Evolutionary conservation across 23 tunicate genomes (phyloP).

Genomic region (Phallusia fumigata): DNA sequence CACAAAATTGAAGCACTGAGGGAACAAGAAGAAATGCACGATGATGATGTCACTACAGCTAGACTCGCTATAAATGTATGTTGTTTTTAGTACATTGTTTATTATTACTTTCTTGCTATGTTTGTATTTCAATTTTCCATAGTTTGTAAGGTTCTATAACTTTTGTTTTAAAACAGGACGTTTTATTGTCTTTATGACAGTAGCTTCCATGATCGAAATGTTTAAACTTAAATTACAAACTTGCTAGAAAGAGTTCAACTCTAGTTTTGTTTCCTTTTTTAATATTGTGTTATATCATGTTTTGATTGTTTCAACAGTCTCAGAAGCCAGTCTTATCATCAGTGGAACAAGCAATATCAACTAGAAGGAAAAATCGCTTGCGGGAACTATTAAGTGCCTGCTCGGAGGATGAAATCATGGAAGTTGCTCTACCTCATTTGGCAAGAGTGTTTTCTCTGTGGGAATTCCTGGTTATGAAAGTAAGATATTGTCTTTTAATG

Average conservation of each 20-base stretch:
- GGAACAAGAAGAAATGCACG: constrained; percentile 51
- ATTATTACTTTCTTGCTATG: neutral
- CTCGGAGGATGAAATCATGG: constrained; percentile 87
- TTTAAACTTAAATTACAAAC: too few relatives aligned
- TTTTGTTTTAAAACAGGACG: too few relatives aligned
- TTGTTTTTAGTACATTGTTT: neutral
- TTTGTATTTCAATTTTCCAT: too few relatives aligned
- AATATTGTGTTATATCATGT: neutral
- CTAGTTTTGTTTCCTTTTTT: too few relatives aligned
- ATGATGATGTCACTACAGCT: constrained; percentile 55
- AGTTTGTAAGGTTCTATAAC: too few relatives aligned
- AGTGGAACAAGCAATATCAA: constrained; percentile 82
- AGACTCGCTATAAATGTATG: constrained; percentile 51
- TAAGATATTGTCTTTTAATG: constrained; percentile 15
- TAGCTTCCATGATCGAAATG: too few relatives aligned
- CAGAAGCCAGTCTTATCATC: constrained; percentile 69
- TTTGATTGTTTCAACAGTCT: constrained; percentile 31
- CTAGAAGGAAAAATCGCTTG: constrained; percentile 81
- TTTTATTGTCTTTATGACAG: too few relatives aligned
- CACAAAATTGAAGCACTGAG: constrained; percentile 65
- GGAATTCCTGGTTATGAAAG: constrained; percentile 92
- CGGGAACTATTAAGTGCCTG: constrained; percentile 80
- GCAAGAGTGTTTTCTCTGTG: constrained; percentile 92
- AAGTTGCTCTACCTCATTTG: constrained; percentile 90
- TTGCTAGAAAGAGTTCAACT: too few relatives aligned